These are phyloP conservation scores for Austrofundulus limnaeus DNA, from an alignment of 2,113 vertebrate species.

Conservation along the genomic window DNA sequence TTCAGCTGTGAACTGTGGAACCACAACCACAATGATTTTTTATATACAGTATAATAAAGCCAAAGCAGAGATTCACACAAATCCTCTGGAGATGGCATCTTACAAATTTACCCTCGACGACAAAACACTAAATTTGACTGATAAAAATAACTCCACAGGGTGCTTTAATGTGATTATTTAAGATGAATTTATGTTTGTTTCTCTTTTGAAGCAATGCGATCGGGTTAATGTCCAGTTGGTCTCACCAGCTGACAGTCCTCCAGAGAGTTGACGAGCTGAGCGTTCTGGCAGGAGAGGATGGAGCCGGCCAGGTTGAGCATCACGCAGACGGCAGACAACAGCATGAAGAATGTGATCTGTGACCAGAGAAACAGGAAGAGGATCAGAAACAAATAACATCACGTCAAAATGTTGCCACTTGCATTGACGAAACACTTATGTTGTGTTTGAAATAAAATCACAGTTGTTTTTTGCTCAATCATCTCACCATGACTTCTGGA, in stretches of 20 bases:
- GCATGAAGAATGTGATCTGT: slow-evolving; percentile 98
- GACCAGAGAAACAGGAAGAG: slow-evolving; percentile 46
- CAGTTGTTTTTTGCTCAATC: slow-evolving; percentile 19
- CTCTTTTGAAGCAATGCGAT: no score
- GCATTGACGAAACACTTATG: neutral
- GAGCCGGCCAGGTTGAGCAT: slow-evolving; percentile 98
- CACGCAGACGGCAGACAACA: slow-evolving; percentile 96
- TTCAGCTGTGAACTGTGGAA: no score
- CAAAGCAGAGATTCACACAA: no score
- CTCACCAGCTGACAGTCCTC: slow-evolving; percentile 98
- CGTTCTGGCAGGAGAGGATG: slow-evolving; percentile 98
- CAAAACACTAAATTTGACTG: no score
- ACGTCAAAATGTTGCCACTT: slow-evolving; percentile 14
- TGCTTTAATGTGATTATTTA: neutral
- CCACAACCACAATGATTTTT: no score
- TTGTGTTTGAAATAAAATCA: slow-evolving; percentile 4
- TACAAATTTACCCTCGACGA: no score
- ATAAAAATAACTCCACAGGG: neutral
- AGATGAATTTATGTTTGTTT: neutral
- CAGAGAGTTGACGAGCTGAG: slow-evolving; percentile 93
- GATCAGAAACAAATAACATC: slow-evolving; percentile 6
- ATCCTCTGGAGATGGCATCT: no score
- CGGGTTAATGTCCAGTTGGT: slow-evolving; percentile 50
- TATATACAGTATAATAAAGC: no score
- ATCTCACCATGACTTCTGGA: slow-evolving; percentile 19